A percentile compares a stretch with the other conserved stretches of the same genome.
Evolutionary conservation across 2,888 invertebrate species (phyloP).

Genomic region (Panopea generosa): DNA sequence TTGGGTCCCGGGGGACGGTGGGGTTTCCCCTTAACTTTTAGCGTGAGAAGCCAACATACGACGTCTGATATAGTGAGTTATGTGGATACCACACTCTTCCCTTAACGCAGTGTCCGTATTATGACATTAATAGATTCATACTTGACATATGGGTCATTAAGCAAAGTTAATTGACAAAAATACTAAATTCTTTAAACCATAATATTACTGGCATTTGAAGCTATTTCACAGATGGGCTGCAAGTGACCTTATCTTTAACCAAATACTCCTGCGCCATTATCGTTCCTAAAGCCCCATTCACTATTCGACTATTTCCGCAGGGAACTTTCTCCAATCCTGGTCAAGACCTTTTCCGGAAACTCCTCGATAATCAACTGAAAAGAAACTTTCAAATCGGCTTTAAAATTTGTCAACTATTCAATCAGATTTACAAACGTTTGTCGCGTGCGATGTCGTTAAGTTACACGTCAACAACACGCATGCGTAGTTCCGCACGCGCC

Average conservation of each 20-base stretch:
- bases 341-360: constrained; percentile 30
- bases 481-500: constrained; percentile 55
- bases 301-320: constrained; percentile 1
- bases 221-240: constrained; percentile 42
- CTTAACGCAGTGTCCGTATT: no score
- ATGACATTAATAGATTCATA: no score
- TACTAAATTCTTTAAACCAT: no score
- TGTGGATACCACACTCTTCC: no score
- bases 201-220: no score
- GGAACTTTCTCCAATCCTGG: constrained; percentile 2
- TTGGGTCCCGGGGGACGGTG: no score
- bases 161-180: no score
- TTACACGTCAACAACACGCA: constrained; percentile 53
- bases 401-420: constrained; percentile 51
- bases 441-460: constrained; percentile 56
- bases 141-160: no score
- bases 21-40: no score
- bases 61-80: no score
- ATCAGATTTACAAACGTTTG: constrained; percentile 58
- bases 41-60: no score
- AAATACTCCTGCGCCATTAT: background rate
- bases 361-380: constrained; percentile 41
- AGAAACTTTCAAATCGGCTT: constrained; percentile 57
- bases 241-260: constrained; percentile 26
- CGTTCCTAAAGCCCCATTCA: background rate